phyloP scores from a whole-genome alignment of 2,113 vertebrate species.

The Varanus komodoensis region DNA sequence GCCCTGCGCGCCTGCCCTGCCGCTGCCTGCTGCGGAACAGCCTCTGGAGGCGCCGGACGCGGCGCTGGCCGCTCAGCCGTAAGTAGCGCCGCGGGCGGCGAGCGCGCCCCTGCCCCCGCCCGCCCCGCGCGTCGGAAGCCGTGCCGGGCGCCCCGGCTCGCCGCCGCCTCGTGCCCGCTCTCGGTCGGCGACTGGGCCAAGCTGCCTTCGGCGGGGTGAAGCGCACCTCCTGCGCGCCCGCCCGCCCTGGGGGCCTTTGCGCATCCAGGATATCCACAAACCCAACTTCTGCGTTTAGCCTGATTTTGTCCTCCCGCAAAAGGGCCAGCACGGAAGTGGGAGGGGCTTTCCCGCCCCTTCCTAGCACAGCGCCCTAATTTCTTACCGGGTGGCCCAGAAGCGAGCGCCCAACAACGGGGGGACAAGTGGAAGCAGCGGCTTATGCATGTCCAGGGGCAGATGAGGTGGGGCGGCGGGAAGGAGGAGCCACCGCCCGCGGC shows the following conservation, averaged over 20 bases:
- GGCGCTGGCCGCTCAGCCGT: slow-evolving; percentile 84
- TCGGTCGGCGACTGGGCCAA: too few species aligned
- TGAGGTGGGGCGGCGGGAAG: not conserved
- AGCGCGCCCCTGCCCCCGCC: fast-evolving
- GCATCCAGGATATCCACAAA: too few species aligned
- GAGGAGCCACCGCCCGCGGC: not conserved
- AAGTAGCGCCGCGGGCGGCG: slow-evolving; percentile 72
- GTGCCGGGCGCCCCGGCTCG: too few species aligned
- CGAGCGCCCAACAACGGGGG: not conserved
- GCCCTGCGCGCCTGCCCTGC: slow-evolving; percentile 84
- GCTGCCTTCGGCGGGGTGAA: too few species aligned
- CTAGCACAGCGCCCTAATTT: not conserved
- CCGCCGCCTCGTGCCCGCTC: too few species aligned
- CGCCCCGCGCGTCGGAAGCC: not conserved
- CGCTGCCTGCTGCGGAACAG: slow-evolving; percentile 75
- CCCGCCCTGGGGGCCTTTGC: not conserved
- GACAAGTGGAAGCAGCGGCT: too few species aligned
- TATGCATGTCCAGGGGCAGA: not conserved
- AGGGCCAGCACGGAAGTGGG: not conserved
- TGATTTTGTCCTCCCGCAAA: not conserved
- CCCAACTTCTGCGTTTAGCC: not conserved
- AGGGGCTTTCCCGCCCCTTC: too few species aligned
- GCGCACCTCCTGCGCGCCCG: too few species aligned
- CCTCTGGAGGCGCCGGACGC: slow-evolving; percentile 82
- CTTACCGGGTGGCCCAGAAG: not conserved